A percentile compares a stretch with the other conserved stretches of the same genome.
Conservation (phyloP, 2,113 vertebrate species). For the Bettongia penicillata region DNA sequence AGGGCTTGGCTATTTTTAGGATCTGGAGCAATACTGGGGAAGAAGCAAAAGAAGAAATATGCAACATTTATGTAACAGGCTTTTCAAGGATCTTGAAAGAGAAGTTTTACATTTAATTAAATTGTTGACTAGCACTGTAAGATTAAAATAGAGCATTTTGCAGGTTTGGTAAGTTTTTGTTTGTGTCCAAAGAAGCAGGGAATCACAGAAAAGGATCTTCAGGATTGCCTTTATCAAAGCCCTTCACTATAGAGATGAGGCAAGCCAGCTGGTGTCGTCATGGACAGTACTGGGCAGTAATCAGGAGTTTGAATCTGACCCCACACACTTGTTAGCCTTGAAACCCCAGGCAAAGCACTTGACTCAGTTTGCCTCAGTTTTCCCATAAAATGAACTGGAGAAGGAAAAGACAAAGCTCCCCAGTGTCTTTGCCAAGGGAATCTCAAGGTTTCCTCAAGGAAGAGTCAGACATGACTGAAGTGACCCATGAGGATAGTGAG, state of each 20-base stretch:
- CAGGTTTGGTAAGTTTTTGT: constrained; percentile 59
- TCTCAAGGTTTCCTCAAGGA: background rate
- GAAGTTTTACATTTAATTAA: constrained; percentile 72
- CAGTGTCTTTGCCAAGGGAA: background rate
- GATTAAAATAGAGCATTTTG: constrained; percentile 67
- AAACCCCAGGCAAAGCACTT: background rate
- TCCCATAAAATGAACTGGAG: background rate
- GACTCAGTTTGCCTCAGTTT: background rate
- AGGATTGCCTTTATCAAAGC: background rate
- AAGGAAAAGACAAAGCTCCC: background rate
- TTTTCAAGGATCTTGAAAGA: constrained; percentile 68
- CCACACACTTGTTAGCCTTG: background rate
- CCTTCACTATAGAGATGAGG: background rate
- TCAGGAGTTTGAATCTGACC: background rate
- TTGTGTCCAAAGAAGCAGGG: constrained; percentile 44
- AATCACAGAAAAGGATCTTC: background rate
- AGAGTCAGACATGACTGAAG: background rate
- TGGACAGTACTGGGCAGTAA: too few relatives aligned
- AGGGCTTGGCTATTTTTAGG: constrained; percentile 61
- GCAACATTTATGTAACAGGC: constrained; percentile 70
- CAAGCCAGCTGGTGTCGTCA: background rate
- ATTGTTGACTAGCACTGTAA: constrained; percentile 70
- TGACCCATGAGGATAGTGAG: background rate
- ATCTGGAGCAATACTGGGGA: constrained; percentile 62
- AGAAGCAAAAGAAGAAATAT: constrained; percentile 62